Evolutionary conservation across 2,797 vertebrate genomes (phyloP).

Genomic region (Pseudocheirus occidentalis): DNA sequence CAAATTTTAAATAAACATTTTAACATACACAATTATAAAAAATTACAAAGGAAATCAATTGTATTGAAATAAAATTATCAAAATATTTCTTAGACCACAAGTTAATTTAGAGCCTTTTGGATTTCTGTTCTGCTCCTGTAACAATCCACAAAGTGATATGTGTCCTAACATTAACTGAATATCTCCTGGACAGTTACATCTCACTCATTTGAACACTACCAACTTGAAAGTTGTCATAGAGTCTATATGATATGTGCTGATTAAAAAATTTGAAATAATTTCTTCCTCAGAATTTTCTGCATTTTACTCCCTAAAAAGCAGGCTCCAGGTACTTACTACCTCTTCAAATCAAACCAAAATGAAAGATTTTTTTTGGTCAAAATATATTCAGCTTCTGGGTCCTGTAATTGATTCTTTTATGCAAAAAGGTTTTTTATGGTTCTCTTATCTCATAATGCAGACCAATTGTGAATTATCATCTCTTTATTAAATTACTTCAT

Average conservation of each 20-base stretch:
- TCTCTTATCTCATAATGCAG: not conserved
- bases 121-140: not conserved
- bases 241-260: not conserved
- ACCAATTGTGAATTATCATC: not conserved
- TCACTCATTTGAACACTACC: not conserved
- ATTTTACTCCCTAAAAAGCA: not conserved
- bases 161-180: not conserved
- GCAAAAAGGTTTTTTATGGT: not conserved
- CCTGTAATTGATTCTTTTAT: not conserved
- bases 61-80: not conserved
- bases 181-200: not conserved
- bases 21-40: not conserved
- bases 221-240: not conserved
- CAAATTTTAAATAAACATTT: not conserved
- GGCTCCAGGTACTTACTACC: not conserved
- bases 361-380: not conserved
- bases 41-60: not conserved
- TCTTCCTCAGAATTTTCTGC: not conserved
- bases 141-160: not conserved
- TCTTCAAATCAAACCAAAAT: not conserved
- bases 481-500: not conserved
- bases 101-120: not conserved
- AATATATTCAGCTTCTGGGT: not conserved
- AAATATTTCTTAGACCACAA: not conserved
- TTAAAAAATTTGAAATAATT: not conserved